phyloP scores from a whole-genome alignment of 2,797 vertebrate species.

The Periophthalmus magnuspinnatus region DNA sequence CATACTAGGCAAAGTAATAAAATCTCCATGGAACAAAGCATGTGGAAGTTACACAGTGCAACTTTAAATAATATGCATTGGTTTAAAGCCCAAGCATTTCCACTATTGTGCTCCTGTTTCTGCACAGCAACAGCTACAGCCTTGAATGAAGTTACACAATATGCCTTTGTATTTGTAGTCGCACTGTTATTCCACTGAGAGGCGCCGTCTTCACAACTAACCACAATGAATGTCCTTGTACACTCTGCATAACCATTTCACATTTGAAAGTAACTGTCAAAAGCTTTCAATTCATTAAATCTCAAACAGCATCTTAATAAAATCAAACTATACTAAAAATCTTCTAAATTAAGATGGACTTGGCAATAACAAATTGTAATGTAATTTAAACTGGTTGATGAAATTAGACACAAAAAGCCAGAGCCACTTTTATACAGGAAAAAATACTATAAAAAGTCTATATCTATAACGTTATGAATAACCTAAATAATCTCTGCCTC shows the following conservation, averaged over 20 bases:
- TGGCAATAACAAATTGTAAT: neutral
- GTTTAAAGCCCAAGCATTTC: neutral
- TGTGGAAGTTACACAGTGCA: too few species aligned
- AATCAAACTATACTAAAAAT: too few species aligned
- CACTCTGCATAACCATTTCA: neutral
- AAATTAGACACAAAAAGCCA: neutral
- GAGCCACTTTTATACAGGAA: neutral
- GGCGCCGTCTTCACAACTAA: constrained; percentile 58
- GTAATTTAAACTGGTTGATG: neutral
- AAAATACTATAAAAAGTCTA: neutral
- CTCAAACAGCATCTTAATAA: neutral
- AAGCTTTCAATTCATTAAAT: constrained; percentile 4
- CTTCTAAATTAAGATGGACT: too few species aligned
- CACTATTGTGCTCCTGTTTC: constrained; percentile 27
- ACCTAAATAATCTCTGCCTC: neutral
- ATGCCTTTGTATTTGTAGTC: constrained; percentile 31
- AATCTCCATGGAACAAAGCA: too few species aligned
- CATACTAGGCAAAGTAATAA: too few species aligned
- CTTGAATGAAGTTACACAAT: constrained; percentile 62
- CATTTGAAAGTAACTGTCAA: neutral
- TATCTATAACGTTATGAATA: neutral
- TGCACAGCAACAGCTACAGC: constrained; percentile 66
- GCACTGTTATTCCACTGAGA: constrained; percentile 46
- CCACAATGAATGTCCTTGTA: accelerated
- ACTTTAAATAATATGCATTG: neutral